Conservation (phyloP, 2,113 vertebrate species). For the Beaufortia kweichowensis region DNA sequence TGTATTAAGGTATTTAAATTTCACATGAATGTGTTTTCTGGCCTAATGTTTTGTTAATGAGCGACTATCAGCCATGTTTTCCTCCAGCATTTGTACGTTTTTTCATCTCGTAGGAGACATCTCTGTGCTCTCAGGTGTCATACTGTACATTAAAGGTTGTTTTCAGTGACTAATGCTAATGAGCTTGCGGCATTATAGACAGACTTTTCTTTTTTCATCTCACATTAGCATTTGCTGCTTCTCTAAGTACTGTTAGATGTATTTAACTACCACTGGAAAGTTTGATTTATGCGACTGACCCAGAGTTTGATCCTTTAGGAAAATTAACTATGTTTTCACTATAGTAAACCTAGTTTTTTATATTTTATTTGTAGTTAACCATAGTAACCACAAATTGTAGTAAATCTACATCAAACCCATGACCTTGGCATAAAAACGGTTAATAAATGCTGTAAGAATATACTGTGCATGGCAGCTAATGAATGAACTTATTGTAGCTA, state of each 20-base stretch:
- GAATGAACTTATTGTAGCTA: no score
- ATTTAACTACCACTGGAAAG: conserved; percentile 28
- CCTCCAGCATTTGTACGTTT: conserved; percentile 41
- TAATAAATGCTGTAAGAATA: no score
- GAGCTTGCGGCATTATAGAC: background rate
- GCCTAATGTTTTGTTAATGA: conserved; percentile 72
- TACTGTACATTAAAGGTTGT: background rate
- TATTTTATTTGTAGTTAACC: no score
- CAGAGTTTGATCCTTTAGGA: background rate
- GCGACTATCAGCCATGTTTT: conserved; percentile 61
- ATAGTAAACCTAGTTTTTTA: no score
- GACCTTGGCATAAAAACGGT: no score
- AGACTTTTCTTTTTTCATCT: background rate
- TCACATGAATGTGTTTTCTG: conserved; percentile 67
- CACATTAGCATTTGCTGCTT: conserved; percentile 31
- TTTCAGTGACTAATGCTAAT: conserved; percentile 15
- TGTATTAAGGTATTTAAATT: no score
- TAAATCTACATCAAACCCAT: no score
- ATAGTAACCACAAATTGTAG: no score
- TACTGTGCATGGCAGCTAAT: no score
- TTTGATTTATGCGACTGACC: conserved; percentile 14
- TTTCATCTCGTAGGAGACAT: conserved; percentile 56
- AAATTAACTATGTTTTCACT: no score
- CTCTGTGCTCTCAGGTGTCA: background rate
- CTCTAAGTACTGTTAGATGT: conserved; percentile 21